Conservation (phyloP, 2,113 vertebrate species). For the Microtus ochrogaster region DNA sequence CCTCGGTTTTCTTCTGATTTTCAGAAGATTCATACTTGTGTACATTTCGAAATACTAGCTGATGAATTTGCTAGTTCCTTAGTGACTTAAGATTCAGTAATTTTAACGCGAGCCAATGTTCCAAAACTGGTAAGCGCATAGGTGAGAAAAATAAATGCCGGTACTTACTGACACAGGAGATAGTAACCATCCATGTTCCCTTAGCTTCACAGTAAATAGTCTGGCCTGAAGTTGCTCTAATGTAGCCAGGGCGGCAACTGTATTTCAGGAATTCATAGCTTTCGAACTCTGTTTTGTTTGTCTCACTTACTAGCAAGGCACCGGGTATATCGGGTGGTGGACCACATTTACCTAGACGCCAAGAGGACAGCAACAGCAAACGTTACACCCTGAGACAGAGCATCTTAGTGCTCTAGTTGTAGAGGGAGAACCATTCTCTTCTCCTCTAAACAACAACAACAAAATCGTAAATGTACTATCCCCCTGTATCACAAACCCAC, state of each 20-base stretch:
- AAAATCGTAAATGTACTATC: neutral
- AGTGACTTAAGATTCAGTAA: neutral
- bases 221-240: accelerated
- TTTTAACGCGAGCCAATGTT: neutral
- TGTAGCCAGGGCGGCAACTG: conserved; percentile 77
- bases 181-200: accelerated
- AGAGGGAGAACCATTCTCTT: neutral
- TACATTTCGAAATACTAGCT: neutral
- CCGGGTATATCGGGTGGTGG: conserved; percentile 52
- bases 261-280: conserved; percentile 69
- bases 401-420: neutral
- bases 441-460: neutral
- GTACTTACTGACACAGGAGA: conserved; percentile 70
- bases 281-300: neutral
- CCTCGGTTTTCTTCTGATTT: conserved; percentile 9
- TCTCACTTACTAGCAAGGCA: neutral
- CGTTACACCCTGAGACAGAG: neutral
- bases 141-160: neutral
- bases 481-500: neutral
- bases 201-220: accelerated
- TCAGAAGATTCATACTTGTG: neutral
- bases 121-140: neutral
- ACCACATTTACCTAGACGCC: conserved; percentile 81
- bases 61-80: neutral
- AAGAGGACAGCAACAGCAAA: conserved; percentile 17